Base-by-base conservation (phyloP, 2,797 vertebrate species). In the Acipenser oxyrinchus region DNA sequence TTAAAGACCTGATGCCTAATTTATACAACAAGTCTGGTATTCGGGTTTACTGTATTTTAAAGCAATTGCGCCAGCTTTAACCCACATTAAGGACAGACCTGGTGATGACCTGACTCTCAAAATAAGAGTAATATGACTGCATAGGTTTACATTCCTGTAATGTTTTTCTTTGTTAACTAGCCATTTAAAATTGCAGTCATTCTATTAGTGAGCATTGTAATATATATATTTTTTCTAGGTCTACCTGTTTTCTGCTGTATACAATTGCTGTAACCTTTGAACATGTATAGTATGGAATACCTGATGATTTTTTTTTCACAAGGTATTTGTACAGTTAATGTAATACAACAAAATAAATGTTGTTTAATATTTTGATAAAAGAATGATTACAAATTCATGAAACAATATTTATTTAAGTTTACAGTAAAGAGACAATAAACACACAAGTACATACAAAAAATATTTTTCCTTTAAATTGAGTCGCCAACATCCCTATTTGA, bases 271-370 rank as follows among this genome's bases (percentile, higher is more conserved):
- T 69, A 57, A 63, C 10, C 51, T 52, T 37, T 37, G 10, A 23
- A 51, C 12, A 48, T 23, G 37, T 63, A 49, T 52, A 23, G 10
- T 23, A 68, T 50, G 61, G 12, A 50, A 51, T 68, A 23, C 15
- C 51, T 55, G 60, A 52, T 48, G 51, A 63, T 51, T 10, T 8
- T 51, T 51, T 12, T n/a, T 10, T 49, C 13, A 11, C 63, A 64
- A 51, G 18, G 23, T 37, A 37, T 37, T 10, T 64, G 4, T 51
- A 49, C 48, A 63, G 61, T n/a, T 67, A 50, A 65, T 63, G 77
- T 75, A 75, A 68, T 73, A 62, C 55, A 49, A 66, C 58, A 18
- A 49, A 87, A 82, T 87, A 83, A 81, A 83, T 81, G 72, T 84
- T 72, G 72, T 79, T 71, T 69, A 66, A 68, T 74, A 64, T 60